These are phyloP conservation scores for Gallinago paraguaiae DNA, from an alignment of 2,113 vertebrate genomes.

Conservation along the genomic window DNA sequence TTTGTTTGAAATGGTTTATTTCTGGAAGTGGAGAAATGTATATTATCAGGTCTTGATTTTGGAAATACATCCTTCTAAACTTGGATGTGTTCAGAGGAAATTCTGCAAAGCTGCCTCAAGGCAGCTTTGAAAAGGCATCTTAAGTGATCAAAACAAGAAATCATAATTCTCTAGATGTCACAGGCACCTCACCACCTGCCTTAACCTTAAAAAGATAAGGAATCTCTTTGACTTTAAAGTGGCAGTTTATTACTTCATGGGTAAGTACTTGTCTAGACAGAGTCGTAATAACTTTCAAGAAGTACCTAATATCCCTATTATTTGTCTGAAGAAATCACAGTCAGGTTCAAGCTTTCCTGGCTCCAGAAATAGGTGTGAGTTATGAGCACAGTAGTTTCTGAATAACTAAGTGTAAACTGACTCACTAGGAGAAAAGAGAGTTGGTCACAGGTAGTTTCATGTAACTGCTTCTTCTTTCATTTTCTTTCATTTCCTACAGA, in stretches of 20 bases:
- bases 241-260: not conserved
- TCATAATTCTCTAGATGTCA: not conserved
- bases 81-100: not conserved
- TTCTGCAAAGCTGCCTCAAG: not conserved
- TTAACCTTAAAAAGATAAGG: slow-evolving; percentile 41
- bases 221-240: slow-evolving; percentile 1
- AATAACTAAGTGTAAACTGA: slow-evolving; percentile 23
- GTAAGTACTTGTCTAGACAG: slow-evolving; percentile 47
- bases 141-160: not conserved
- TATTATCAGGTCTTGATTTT: not conserved
- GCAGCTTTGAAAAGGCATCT: not conserved
- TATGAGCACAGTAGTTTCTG: not conserved
- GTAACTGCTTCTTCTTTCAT: slow-evolving; percentile 8
- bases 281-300: slow-evolving; percentile 13
- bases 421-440: slow-evolving; percentile 8
- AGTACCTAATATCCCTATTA: slow-evolving; percentile 13
- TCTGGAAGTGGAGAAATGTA: not conserved
- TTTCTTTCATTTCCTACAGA: slow-evolving; percentile 1
- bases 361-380: not conserved
- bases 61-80: not conserved
- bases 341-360: not conserved
- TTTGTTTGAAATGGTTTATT: not conserved
- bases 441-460: not conserved
- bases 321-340: slow-evolving; percentile 7
- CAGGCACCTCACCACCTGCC: slow-evolving; percentile 14